Evolutionary conservation across 2,888 invertebrate species (phyloP), one percentile per base, ranked within the genome.

Genomic region (Acanthosepion lycidas): DNA sequence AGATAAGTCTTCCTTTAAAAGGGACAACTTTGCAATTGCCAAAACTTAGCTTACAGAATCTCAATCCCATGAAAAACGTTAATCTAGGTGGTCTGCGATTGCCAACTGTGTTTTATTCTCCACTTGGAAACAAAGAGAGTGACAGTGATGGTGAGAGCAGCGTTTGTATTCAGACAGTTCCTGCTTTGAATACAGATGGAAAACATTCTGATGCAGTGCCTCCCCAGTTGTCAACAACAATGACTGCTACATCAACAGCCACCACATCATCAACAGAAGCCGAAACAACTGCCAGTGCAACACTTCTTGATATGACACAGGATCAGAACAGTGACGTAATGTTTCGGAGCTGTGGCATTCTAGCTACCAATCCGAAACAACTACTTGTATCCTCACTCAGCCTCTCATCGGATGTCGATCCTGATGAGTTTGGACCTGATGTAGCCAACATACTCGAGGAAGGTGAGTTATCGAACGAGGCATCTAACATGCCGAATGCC

Each of bases 51-150:
- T 94, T 95, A 28, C 95, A 95, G 95, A 99, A 98, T 97, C 97
- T 99, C 91, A 98, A 98, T 97, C 98, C 98, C 96, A 97, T 98
- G 91, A 95, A 95, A 78, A 95, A 95, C 94, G 95, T 96, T 1
- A 95, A 95, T 42, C 94, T 96, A 12, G 95, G 95, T n/a, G 91
- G 55, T 93, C 15, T 94, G 48, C 55, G 64, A 94, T 26, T 94
- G 15, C 94, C 94, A 59, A 64, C 94, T 42, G 94, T 94, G 33
- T 94, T 94, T 48, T 94, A 94, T 28, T 55, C 55, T 23, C 53
- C 51, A 23, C 28, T 53, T n/a, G 93, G 53, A 26, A 49, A 28
- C 53, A 93, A 93, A 49, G 28, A 18, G 12, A 93, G 18, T 49
- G n/a, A n/a, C 9, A 33, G n/a, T n/a, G n/a, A n/a, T 1, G 18